Conservation (phyloP, 2,888 invertebrate genomes). For the Hypolimnas misippus region DNA sequence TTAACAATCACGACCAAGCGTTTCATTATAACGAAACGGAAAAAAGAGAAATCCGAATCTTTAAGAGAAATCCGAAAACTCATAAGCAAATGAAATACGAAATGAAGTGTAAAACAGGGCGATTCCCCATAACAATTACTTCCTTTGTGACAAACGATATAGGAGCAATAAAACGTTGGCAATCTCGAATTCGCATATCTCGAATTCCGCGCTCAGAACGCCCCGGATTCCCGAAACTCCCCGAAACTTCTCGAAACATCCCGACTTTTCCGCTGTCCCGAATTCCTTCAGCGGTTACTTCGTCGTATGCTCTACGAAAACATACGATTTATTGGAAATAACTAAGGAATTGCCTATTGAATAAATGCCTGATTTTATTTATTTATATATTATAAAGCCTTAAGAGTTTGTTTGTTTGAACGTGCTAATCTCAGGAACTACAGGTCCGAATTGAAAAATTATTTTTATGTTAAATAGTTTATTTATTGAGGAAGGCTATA, state of each 20-base stretch:
- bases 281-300: constrained; percentile 61
- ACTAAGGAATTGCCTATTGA: constrained; percentile 10
- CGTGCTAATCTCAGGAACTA: too few species aligned
- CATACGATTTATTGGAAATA: constrained; percentile 34
- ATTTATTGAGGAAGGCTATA: too few species aligned
- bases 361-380: not conserved
- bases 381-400: too few species aligned
- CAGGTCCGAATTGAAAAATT: too few species aligned
- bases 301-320: constrained; percentile 32
- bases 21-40: too few species aligned
- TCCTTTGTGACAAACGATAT: constrained; percentile 57
- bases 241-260: constrained; percentile 53
- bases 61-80: constrained; percentile 11
- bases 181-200: constrained; percentile 50
- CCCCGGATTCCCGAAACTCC: constrained; percentile 66
- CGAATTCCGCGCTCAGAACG: constrained; percentile 59
- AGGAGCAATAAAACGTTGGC: constrained; percentile 68
- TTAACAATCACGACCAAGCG: too few species aligned
- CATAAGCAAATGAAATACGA: constrained; percentile 21
- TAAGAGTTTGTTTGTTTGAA: too few species aligned
- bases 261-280: constrained; percentile 66
- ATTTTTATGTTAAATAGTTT: too few species aligned
- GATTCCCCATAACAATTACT: constrained; percentile 43
- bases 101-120: constrained; percentile 27
- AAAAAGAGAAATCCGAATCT: too few species aligned